Base-by-base conservation (phyloP, 1,140 invertebrate genomes). In the Melipona quadrifasciata region DNA sequence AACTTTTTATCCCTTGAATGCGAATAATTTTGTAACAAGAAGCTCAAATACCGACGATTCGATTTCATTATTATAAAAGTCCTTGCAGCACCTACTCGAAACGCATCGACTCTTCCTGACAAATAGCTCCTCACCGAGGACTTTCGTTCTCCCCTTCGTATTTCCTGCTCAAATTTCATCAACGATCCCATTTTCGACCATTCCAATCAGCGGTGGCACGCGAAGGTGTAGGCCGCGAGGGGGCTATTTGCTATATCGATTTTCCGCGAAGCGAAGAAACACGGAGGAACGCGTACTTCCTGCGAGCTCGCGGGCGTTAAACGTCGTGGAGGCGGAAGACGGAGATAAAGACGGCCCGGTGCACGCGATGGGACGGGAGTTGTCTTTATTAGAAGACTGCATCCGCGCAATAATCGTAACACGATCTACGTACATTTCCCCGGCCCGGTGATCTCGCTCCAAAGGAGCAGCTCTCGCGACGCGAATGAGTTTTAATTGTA, bases 181-280 rank as follows among this genome's bases (percentile, higher is more conserved):
- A 8, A 71, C 4, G 31, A 17, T 39, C 17, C 21, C 31, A 16
- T 34, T n/a, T 71, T 71, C 5, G 24, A 17, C 11, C 6, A 61
- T 74, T 74, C 21, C 34, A 61, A 76, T 76, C 74, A 71, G 14
- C 39, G 6, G 1, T 24, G 2, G 21, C 24, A 16, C 21, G 14
- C 24, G 51, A 64, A 61, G 57, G 47, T 16, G 19, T n/a, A 16
- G 21, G 55, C 61, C 34, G 79, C 55, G 70, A 81, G 47, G 39
- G 70, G 27, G 57, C 39, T 77, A 82, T 77, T 77, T 77, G 74
- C 74, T 21, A 58, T 78, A 83, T 83, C 74, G 74, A 83, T 83
- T 83, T 70, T 70, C 39, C 64, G 53, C 47, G 27, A 12, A 19
- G 2, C 27, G 17, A 19, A 64, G 81, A 19, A 77, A 78, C 16